phyloP scores from a whole-genome alignment of 2,797 vertebrate species.

The Chrosomus eos region DNA sequence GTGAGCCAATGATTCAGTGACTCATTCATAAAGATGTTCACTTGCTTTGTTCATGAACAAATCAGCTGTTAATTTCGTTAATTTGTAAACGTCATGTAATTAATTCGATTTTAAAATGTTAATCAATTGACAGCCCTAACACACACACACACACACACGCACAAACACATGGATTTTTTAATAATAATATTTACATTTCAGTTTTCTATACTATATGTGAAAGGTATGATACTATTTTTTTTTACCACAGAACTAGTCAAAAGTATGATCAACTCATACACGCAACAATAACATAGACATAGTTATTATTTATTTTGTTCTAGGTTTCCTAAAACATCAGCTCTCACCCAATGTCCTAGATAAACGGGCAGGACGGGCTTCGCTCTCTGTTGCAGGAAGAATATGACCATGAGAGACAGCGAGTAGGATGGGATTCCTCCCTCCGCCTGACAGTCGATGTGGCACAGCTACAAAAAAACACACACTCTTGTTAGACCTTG shows the following conservation, averaged over 20 bases:
- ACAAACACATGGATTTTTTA: too few species aligned
- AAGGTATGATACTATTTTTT: too few species aligned
- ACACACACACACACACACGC: too few species aligned
- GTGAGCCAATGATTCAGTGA: too few species aligned
- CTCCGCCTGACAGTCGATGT: conserved; percentile 96
- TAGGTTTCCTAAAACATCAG: neutral
- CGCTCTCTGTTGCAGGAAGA: conserved; percentile 97
- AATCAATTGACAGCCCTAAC: too few species aligned
- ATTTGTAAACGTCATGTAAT: too few species aligned
- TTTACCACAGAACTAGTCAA: neutral
- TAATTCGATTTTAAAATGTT: too few species aligned
- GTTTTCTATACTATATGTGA: too few species aligned
- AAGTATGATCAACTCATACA: neutral
- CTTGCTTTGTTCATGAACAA: too few species aligned
- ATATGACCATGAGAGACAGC: conserved; percentile 97
- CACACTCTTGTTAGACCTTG: conserved; percentile 1
- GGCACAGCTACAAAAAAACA: conserved; percentile 83
- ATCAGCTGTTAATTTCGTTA: too few species aligned
- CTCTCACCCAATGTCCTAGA: conserved; percentile 90
- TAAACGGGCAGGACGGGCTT: conserved; percentile 91
- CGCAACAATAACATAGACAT: neutral
- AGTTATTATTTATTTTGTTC: neutral
- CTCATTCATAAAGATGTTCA: too few species aligned
- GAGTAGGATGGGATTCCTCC: conserved; percentile 97
- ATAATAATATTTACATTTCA: too few species aligned